phyloP scores from a whole-genome alignment of 2,797 vertebrate genomes.

The Arremon aurantiirostris region DNA sequence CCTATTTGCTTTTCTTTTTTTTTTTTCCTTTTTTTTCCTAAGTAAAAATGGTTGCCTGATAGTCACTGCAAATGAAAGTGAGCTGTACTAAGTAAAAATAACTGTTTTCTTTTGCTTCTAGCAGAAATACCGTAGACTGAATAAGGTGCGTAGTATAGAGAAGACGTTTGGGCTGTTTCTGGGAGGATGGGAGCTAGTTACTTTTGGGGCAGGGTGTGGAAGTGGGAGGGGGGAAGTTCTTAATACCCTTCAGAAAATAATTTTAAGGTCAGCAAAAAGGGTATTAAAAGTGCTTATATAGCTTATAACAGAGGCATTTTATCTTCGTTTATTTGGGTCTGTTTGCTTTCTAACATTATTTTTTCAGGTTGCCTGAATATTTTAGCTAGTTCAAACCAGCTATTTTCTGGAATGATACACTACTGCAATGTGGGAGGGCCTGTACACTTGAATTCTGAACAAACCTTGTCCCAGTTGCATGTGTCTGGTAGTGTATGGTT shows the following conservation, averaged over 20 bases:
- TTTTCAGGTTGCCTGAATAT: not conserved
- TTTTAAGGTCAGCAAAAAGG: not conserved
- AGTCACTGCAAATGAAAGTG: constrained; percentile 53
- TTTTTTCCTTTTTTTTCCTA: not conserved
- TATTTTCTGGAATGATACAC: not conserved
- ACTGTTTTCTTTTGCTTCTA: constrained; percentile 60
- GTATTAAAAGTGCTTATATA: not conserved
- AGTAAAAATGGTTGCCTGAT: constrained; percentile 31
- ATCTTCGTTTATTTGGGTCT: not conserved
- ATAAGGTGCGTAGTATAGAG: constrained; percentile 64
- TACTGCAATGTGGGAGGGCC: not conserved
- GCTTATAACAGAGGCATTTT: not conserved
- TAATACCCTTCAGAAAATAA: not conserved
- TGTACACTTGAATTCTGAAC: not conserved
- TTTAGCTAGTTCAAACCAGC: not conserved
- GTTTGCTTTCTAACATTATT: not conserved
- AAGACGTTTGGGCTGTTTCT: constrained; percentile 40
- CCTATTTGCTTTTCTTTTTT: not conserved
- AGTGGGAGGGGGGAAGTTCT: constrained; percentile 9
- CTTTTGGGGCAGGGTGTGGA: constrained; percentile 46
- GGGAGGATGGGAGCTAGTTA: constrained; percentile 60
- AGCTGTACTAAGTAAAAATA: constrained; percentile 58
- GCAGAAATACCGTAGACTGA: constrained; percentile 64
- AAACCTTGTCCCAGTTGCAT: not conserved
- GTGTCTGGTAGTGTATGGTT: not conserved